A percentile compares a stretch with the other conserved stretches of the same genome.
Evolutionary conservation across 1,140 invertebrate species (phyloP).

Genomic region (Nebria ingens): DNA sequence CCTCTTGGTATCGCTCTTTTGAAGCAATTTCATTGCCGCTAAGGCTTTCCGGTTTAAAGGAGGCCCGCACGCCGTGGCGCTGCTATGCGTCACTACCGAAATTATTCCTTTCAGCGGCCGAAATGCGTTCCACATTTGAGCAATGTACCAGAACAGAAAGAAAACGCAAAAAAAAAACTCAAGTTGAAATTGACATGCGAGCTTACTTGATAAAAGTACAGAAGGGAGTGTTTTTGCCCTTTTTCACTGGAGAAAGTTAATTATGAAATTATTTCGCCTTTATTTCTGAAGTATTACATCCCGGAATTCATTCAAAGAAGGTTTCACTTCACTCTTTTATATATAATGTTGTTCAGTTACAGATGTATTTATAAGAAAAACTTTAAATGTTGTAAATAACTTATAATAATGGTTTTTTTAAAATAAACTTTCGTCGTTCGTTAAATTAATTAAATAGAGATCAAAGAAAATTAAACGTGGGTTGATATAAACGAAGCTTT

Average conservation of each 20-base stretch:
- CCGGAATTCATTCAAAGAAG: no score
- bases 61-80: neutral
- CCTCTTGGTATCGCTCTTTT: no score
- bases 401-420: no score
- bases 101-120: neutral
- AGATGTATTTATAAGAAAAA: no score
- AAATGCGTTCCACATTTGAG: neutral
- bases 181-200: neutral
- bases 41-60: conserved; percentile 1
- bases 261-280: neutral
- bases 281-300: no score
- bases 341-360: no score
- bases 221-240: neutral
- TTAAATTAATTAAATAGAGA: no score
- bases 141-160: neutral
- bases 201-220: conserved; percentile 2
- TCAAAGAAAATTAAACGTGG: no score
- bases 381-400: no score
- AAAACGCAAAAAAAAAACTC: neutral
- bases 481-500: no score
- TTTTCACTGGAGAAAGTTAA: neutral
- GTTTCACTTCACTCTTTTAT: no score
- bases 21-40: conserved; percentile 2
- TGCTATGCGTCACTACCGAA: neutral
- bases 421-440: no score